phyloP scores from a whole-genome alignment of 2,113 vertebrate species.

The Cheirogaleus medius region DNA sequence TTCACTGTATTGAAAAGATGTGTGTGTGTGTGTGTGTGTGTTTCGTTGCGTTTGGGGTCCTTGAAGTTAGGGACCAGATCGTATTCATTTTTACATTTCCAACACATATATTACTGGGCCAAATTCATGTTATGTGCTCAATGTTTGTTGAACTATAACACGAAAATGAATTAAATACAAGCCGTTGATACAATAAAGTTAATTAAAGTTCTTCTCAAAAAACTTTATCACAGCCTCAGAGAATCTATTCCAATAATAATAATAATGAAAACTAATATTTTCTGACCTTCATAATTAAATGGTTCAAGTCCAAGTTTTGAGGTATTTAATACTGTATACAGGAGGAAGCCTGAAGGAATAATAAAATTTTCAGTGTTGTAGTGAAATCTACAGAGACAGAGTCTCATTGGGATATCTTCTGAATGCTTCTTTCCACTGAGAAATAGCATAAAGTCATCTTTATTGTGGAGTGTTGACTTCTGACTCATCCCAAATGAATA shows the following conservation, averaged over 20 bases:
- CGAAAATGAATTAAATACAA: slow-evolving; percentile 38
- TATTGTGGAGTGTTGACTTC: slow-evolving; percentile 42
- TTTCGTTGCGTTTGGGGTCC: not conserved
- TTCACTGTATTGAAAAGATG: not conserved
- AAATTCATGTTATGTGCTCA: not conserved
- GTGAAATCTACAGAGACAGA: not conserved
- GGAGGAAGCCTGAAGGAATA: slow-evolving; percentile 39
- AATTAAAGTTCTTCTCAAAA: slow-evolving; percentile 54
- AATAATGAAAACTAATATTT: slow-evolving; percentile 42
- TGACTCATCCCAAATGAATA: slow-evolving; percentile 46
- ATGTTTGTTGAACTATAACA: slow-evolving; percentile 24
- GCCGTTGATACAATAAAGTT: slow-evolving; percentile 21
- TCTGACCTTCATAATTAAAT: slow-evolving; percentile 54
- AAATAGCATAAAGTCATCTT: slow-evolving; percentile 28
- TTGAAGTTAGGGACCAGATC: not conserved
- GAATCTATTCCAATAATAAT: not conserved
- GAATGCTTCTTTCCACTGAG: not conserved
- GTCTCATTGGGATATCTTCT: not conserved
- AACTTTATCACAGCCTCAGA: not conserved
- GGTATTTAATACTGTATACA: not conserved
- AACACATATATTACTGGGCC: not conserved
- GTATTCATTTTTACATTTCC: not conserved
- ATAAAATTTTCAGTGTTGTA: not conserved
- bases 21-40: not conserved
- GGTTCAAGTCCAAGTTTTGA: slow-evolving; percentile 32